phyloP scores from a whole-genome alignment of 2,888 invertebrate species.

The Ischnura elegans region DNA sequence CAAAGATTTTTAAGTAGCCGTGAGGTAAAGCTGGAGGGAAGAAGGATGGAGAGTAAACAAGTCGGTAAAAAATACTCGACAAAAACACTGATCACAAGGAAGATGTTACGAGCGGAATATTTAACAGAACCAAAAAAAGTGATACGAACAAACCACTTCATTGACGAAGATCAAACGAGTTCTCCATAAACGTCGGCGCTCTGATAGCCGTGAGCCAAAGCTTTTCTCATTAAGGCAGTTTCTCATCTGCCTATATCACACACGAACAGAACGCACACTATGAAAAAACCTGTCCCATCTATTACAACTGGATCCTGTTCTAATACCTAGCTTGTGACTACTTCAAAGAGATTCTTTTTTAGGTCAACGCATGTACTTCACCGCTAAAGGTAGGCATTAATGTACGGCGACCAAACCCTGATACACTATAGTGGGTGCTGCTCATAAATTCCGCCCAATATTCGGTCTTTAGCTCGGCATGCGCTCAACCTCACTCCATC shows the following conservation, averaged over 20 bases:
- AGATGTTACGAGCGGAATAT: not conserved
- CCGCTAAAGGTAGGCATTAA: too few species aligned
- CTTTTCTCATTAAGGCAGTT: not conserved
- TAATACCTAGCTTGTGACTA: not conserved
- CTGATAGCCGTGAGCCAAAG: not conserved
- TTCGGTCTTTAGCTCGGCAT: too few species aligned
- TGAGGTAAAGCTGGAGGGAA: not conserved
- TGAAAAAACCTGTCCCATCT: not conserved
- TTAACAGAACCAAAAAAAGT: not conserved
- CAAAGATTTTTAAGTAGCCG: not conserved
- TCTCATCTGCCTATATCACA: not conserved
- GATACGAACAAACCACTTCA: not conserved
- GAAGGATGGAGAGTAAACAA: not conserved
- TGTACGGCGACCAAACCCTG: too few species aligned
- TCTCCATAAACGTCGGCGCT: not conserved
- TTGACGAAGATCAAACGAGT: not conserved
- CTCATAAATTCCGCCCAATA: too few species aligned
- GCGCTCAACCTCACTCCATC: too few species aligned
- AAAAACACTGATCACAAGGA: not conserved
- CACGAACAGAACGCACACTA: not conserved
- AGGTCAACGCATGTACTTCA: too few species aligned
- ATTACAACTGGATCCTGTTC: not conserved
- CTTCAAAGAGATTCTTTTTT: too few species aligned
- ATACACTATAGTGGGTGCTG: too few species aligned
- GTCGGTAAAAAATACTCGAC: not conserved